A percentile compares a stretch with the other conserved stretches of the same genome.
Conservation (phyloP, 1,140 invertebrate species). For the Microvelia longipes region DNA sequence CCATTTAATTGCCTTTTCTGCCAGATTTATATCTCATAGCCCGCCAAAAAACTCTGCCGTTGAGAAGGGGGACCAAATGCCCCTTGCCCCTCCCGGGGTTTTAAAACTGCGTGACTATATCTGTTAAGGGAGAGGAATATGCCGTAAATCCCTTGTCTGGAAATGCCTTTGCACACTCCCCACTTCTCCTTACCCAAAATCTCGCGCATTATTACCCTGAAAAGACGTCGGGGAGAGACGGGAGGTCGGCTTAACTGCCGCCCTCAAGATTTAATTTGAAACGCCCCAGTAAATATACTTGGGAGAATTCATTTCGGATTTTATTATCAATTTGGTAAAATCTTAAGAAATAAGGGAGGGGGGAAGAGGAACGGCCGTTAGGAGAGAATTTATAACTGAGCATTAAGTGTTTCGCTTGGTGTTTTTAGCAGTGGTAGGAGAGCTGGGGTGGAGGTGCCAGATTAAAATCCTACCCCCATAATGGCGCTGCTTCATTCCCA, state of each 20-base stretch:
- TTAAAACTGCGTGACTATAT: neutral
- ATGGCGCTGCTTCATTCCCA: too few species aligned
- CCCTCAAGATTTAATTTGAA: neutral
- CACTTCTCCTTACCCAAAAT: neutral
- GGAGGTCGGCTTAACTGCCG: neutral
- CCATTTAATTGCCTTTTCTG: neutral
- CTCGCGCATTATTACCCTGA: neutral
- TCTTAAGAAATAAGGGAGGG: neutral
- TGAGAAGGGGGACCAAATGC: neutral
- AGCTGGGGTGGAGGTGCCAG: neutral
- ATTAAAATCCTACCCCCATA: neutral
- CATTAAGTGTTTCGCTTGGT: neutral
- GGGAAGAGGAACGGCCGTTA: too few species aligned
- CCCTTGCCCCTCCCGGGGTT: too few species aligned
- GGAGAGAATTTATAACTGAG: neutral
- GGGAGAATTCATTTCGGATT: neutral
- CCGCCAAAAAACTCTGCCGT: neutral
- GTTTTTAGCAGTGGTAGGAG: neutral
- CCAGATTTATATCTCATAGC: neutral
- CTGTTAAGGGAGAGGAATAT: neutral
- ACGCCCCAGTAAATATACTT: neutral
- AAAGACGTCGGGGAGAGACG: neutral
- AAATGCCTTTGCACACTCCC: too few species aligned
- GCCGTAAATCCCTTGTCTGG: neutral
- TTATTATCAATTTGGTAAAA: neutral